A percentile compares a stretch with the other conserved stretches of the same genome.
Conservation (phyloP, 1,140 invertebrate genomes). For the Drosophila nigrodunni region DNA sequence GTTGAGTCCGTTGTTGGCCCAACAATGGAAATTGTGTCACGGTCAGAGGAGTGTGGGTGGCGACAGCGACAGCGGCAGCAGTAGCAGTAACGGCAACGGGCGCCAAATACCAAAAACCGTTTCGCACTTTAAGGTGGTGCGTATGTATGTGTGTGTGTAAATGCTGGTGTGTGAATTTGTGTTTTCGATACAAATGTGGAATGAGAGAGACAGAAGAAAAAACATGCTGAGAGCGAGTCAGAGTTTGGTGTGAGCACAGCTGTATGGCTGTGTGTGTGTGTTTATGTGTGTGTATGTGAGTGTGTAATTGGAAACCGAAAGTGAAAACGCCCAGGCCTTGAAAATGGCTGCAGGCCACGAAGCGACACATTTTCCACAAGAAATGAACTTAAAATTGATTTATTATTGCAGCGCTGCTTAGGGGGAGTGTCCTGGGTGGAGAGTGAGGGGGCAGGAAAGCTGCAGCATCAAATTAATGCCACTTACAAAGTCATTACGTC, state of each 20-base stretch:
- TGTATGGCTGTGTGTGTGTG: constrained; percentile 28
- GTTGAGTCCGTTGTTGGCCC: constrained; percentile 27
- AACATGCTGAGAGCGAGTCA: constrained; percentile 13
- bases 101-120: constrained; percentile 48
- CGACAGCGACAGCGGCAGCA: neutral
- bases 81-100: neutral
- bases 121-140: constrained; percentile 56
- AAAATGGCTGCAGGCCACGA: constrained; percentile 51
- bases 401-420: constrained; percentile 56
- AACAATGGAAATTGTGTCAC: constrained; percentile 79
- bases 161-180: constrained; percentile 10
- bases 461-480: constrained; percentile 62
- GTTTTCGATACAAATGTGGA: constrained; percentile 11
- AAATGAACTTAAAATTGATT: constrained; percentile 65
- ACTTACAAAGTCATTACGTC: constrained; percentile 63
- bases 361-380: constrained; percentile 47
- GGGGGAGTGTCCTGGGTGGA: neutral
- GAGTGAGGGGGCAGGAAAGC: neutral
- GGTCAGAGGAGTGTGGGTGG: constrained; percentile 72
- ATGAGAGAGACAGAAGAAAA: constrained; percentile 5
- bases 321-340: constrained; percentile 77
- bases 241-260: constrained; percentile 9
- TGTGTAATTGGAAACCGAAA: constrained; percentile 78
- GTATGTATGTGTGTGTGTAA: constrained; percentile 36
- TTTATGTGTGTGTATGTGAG: constrained; percentile 30